Evolutionary conservation across 2,888 invertebrate genomes (phyloP), one percentile per base, ranked within the genome.

Genomic region (Andrena flavipes): DNA sequence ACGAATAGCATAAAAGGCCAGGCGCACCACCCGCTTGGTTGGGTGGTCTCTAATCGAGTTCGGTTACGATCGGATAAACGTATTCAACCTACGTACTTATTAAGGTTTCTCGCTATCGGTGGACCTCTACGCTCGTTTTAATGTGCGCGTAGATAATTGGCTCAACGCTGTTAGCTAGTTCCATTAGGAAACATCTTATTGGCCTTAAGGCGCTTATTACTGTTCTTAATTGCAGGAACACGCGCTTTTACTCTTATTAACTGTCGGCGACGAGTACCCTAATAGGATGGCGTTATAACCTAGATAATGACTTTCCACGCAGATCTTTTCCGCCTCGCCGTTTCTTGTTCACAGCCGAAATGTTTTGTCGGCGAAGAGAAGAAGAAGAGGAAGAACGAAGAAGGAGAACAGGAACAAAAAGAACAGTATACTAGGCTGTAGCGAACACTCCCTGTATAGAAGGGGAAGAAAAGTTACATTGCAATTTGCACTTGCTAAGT

Each of bases 141-240:
- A 88, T 86, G 80, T 76, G 81, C 77, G 77, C 82, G 64, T 79
- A 81, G 93, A 92, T 93, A 93, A 93, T 93, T 93, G 93, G 91
- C 86, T 84, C 91, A 87, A 90, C 88, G 90, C 89, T 88, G 90
- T 92, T 92, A 93, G 90, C 90, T 83, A 67, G 89, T 90, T 89
- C 91, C 93, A 93, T 93, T 93, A 93, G 90, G 87, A 90, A 91
- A 90, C 93, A 92, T 93, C 93, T 93, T 93, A 93, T 93, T 93
- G 92, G 91, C 90, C 89, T 91, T 91, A 92, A 93, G 92, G 93
- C 89, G 91, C 88, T 93, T 93, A 93, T 93, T 93, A 89, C 88
- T 88, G 85, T 88, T 91, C 90, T 91, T 92, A 93, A 93, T 93
- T 92, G 88, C 90, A 80, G 84, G 82, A 90, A 90, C 90, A 85